A percentile compares a stretch with the other conserved stretches of the same genome.
Evolutionary conservation across 2,888 invertebrate genomes (phyloP).

Genomic region (Microchrysa polita): DNA sequence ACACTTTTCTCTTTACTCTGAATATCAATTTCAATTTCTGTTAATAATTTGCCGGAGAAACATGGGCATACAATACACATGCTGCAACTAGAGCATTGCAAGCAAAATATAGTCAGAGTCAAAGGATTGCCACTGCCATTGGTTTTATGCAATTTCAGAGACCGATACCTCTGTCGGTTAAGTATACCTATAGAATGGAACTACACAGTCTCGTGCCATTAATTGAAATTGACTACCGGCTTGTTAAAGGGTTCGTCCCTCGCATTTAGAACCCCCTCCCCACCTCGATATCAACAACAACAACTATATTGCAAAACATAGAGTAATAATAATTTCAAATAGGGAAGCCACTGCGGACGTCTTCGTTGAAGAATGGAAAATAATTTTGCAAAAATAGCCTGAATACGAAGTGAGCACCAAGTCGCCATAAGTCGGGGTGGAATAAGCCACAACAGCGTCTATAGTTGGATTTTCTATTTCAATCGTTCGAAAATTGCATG

Average conservation of each 20-base stretch:
- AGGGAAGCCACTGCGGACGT: not conserved
- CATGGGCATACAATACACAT: not conserved
- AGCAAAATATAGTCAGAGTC: no score
- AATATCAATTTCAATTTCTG: conserved; percentile 23
- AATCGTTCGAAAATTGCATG: conserved; percentile 41
- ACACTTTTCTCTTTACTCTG: not conserved
- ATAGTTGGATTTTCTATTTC: conserved; percentile 33
- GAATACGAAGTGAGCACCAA: not conserved
- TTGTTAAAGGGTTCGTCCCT: not conserved
- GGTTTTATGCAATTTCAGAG: not conserved
- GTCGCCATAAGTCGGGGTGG: no score
- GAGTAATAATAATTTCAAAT: conserved; percentile 18
- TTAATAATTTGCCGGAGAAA: not conserved
- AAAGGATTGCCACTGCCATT: no score
- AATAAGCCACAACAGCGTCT: conserved; percentile 1
- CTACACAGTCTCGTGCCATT: conserved; percentile 41
- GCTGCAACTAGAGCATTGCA: not conserved
- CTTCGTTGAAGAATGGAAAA: conserved; percentile 9
- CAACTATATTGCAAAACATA: not conserved
- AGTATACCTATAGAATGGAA: not conserved
- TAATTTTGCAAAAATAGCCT: conserved; percentile 27
- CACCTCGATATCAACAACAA: not conserved
- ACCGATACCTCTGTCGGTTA: not conserved
- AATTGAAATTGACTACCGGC: conserved; percentile 37
- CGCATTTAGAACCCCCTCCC: not conserved